Evolutionary conservation across 2,113 vertebrate genomes (phyloP).

Genomic region (human (Homo sapiens)): GRCh38 chr1:42020501-42021000

Average conservation of each 20-base stretch:
- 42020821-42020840: background rate
- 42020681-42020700: background rate
- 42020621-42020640: background rate
- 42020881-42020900: background rate
- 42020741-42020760: background rate
- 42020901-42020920: background rate
- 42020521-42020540: background rate
- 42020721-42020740: background rate
- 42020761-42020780: background rate
- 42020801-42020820: background rate
- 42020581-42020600: slow-evolving; percentile 22
- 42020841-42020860: background rate
- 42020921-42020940: background rate
- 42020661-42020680: background rate
- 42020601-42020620: background rate
- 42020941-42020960: background rate
- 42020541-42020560: background rate
- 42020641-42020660: slow-evolving; percentile 1
- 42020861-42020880: background rate
- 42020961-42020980: background rate
- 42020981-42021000: background rate
- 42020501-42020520: background rate
- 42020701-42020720: background rate
- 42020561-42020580: slow-evolving; percentile 8
- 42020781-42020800: background rate